These are phyloP conservation scores for Scaptomyza graminum DNA, from an alignment of 1,140 invertebrate genomes.

Conservation along the genomic window DNA sequence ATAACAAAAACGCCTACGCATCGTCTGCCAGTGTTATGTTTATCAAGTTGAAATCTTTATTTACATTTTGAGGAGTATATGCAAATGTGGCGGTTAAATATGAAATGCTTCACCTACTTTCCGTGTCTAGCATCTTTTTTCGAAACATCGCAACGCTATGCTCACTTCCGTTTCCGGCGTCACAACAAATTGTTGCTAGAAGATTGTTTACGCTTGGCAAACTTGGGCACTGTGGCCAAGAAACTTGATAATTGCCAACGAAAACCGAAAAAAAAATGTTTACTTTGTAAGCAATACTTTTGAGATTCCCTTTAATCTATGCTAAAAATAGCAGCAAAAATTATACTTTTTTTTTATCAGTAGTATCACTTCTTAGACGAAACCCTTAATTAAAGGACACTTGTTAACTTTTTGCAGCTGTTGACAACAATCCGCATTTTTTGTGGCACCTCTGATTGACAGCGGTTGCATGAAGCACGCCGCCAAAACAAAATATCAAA, in stretches of 20 bases:
- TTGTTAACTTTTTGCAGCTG: conserved; percentile 4
- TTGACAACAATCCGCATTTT: conserved; percentile 33
- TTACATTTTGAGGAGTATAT: conserved; percentile 57
- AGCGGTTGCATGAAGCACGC: conserved; percentile 19
- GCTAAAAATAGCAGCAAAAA: no score
- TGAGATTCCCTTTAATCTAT: background rate
- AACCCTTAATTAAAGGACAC: background rate
- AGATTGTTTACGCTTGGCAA: conserved; percentile 31
- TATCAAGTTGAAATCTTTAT: conserved; percentile 40
- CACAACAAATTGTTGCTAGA: conserved; percentile 15
- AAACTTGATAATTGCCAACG: conserved; percentile 44
- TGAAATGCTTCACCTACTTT: conserved; percentile 5
- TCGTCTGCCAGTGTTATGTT: conserved; percentile 37
- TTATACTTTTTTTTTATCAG: background rate
- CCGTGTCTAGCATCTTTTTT: background rate
- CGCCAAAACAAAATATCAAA: conserved; percentile 18
- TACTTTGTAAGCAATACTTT: conserved; percentile 39
- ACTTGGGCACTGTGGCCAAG: conserved; percentile 19
- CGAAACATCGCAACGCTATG: background rate
- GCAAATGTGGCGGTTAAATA: conserved; percentile 34
- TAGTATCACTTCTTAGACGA: background rate
- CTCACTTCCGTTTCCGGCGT: conserved; percentile 41
- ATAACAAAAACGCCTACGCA: conserved; percentile 31
- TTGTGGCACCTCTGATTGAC: conserved; percentile 25
- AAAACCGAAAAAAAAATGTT: conserved; percentile 22